Conservation (phyloP, 1,140 invertebrate species). For the Elysia chlorotica region DNA sequence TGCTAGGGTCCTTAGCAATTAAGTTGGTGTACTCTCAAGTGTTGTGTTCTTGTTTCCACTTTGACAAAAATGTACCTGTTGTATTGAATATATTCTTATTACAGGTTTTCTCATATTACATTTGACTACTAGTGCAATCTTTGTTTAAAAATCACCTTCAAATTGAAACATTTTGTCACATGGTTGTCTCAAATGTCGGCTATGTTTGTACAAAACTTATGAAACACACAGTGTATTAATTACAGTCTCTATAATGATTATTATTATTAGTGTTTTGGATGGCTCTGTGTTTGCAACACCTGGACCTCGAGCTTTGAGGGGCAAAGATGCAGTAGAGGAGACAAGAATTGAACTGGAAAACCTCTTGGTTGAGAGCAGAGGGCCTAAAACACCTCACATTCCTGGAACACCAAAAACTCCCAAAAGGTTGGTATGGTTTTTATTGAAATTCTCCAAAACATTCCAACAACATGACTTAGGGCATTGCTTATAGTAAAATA, state of each 20-base stretch:
- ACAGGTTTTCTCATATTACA: no score
- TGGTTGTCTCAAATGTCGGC: not conserved
- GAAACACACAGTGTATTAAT: not conserved
- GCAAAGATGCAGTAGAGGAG: not conserved
- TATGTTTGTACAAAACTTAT: not conserved
- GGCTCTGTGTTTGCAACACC: constrained; percentile 10
- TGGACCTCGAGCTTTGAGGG: not conserved
- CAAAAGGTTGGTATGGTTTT: constrained; percentile 3
- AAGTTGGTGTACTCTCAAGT: no score
- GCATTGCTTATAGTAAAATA: not conserved
- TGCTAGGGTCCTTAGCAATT: no score
- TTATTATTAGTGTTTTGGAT: not conserved
- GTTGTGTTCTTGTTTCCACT: no score
- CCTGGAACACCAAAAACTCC: constrained; percentile 12
- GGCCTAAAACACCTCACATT: not conserved
- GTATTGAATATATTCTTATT: no score
- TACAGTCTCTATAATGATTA: not conserved
- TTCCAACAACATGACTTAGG: not conserved
- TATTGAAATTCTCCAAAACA: not conserved
- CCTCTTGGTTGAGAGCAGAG: not conserved
- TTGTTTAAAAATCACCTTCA: no score
- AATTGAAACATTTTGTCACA: not conserved
- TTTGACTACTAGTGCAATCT: no score
- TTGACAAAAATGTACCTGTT: no score
- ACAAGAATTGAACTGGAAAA: constrained; percentile 15